Evolutionary conservation across 2,888 invertebrate species (phyloP), one percentile per base, ranked within the genome.

Genomic region (Phortica okadai): DNA sequence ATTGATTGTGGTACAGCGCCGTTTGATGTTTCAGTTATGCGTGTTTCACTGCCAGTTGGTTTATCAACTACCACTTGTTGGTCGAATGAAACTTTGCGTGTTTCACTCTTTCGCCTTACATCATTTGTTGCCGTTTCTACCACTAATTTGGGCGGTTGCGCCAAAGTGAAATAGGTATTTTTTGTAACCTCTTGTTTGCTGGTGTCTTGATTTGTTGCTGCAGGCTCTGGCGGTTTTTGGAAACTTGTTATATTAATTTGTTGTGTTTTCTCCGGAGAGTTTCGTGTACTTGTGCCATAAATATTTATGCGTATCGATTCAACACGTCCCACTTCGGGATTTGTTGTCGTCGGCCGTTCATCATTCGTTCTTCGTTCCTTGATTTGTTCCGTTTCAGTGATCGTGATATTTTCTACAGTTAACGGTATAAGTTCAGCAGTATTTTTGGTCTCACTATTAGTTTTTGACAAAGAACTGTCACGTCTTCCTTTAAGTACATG

Each of bases 301-400:
- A 62, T 25, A 25, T 62, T 83, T 1, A 85, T 78, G 45, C 84
- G 83, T 16, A 87, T 85, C 6, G 80, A 80, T 76, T 86, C 84
- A 8, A 86, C 78, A 10, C 82, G 78, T 0, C 84, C 84, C 25
- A 82, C 75, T 74, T 64, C 50, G 6, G 21, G 3, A 11, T 74
- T 64, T 33, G 56, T 10, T n/a, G 25, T 0, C 16, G 56, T 8
- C 25, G 50, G 21, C 33, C 6, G 6, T n/a, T 56, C 11, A 56
- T 14, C 7, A 41, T 42, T 67, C n/a, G 14, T 62, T 33, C 11
- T 64, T 64, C 33, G n/a, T 21, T 21, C 6, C 64, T 21, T n/a
- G 7, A 14, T 21, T 74, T 64, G 56, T 74, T 67, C 58, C 74
- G 1, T 50, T 33, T 0, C 25, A 45, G 11, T 1, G 10, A 16